Evolutionary conservation across 1,140 invertebrate genomes (phyloP), one percentile per base, ranked within the genome.

Genomic region (Colletes gigas): DNA sequence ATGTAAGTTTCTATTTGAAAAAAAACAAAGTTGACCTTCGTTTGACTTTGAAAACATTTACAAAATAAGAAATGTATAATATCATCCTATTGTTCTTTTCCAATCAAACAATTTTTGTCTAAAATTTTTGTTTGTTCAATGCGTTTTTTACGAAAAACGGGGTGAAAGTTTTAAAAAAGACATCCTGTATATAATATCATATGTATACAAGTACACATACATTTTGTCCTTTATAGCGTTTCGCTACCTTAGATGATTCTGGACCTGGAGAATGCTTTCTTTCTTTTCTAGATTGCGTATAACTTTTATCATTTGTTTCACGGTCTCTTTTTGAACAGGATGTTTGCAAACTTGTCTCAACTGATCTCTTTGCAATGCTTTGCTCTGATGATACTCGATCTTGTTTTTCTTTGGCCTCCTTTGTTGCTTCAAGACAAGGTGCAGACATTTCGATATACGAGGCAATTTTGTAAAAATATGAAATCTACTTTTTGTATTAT

Each of bases 361-460:
- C 17, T 17, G 55, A 52, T 52, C 5, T 12, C n/a, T 68, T n/a
- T 21, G 41, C 19, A 68, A 8, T 5, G 1, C 60, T 2, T 41
- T 70, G 17, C 19, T 78, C 21, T 52, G 75, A 41, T 47, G 50
- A 66, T 14, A 21, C 63, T 30, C 50, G 47, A 17, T 50, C 39
- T 50, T 80, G 72, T 3, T 60, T 65, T 44, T 83, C 54, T 19
- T 73, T 63, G 4, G 55, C n/a, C 44, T 77, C 59, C 15, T 66
- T 70, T 50, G 67, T 73, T 47, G 21, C 19, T 55, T 68, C 69
- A 54, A 21, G 30, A 50, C 19, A 17, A 72, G 71, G 55, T 63
- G 68, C 52, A 66, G 83, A 87, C 78, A 86, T 88, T 47, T 69
- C 41, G 15, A 57, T 39, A 14, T 72, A 39, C 2, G 54, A 73